phyloP scores from a whole-genome alignment of 2,888 invertebrate genomes.

The Oscheius onirici region DNA sequence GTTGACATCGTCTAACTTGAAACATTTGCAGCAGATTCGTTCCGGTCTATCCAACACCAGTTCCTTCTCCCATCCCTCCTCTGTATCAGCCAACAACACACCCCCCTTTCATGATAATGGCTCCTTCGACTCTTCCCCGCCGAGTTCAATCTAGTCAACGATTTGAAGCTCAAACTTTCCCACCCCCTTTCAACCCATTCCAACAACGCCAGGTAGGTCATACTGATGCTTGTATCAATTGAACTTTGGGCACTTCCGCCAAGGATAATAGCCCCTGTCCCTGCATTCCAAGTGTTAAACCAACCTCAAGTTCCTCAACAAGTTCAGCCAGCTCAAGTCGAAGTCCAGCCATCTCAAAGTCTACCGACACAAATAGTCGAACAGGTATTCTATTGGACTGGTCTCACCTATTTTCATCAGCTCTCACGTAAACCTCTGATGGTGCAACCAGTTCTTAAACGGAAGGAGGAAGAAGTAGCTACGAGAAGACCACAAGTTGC shows the following conservation, averaged over 20 bases:
- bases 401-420: background rate
- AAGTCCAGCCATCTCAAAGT: background rate
- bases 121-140: background rate
- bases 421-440: background rate
- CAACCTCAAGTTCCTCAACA: background rate
- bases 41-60: constrained; percentile 3
- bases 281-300: background rate
- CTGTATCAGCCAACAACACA: background rate
- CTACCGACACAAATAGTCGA: no score
- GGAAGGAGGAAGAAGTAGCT: background rate
- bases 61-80: background rate
- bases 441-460: background rate
- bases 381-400: background rate
- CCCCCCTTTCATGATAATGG: background rate
- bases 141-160: background rate
- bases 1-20: background rate
- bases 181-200: constrained; percentile 31
- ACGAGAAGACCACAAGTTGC: background rate
- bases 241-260: background rate
- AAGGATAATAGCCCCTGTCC: background rate
- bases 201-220: background rate
- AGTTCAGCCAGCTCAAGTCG: background rate
- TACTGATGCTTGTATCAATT: background rate
- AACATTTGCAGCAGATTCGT: constrained; percentile 10
- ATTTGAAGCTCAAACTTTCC: constrained; percentile 33